These are phyloP conservation scores for Euphydryas editha DNA, from an alignment of 2,888 invertebrate species.

Conservation along the genomic window DNA sequence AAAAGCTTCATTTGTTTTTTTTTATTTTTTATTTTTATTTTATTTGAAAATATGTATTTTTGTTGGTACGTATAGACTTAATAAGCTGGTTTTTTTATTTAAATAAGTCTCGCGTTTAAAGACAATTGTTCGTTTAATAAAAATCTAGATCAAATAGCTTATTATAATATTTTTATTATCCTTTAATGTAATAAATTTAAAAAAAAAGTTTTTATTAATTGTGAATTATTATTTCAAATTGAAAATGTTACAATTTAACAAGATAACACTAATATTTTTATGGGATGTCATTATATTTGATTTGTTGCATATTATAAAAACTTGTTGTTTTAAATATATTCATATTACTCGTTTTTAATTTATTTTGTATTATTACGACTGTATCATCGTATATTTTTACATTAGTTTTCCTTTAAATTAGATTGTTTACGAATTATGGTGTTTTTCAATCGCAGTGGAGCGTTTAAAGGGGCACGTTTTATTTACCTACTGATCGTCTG, in stretches of 20 bases:
- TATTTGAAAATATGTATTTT: not conserved
- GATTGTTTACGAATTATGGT: conserved; percentile 24
- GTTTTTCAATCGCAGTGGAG: conserved; percentile 26
- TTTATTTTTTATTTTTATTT: too few species aligned
- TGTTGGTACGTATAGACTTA: not conserved
- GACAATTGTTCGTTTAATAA: not conserved
- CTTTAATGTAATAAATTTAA: too few species aligned
- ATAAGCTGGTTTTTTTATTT: not conserved
- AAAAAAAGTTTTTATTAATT: too few species aligned
- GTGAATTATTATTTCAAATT: too few species aligned
- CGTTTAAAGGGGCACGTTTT: conserved; percentile 23
- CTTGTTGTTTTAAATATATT: too few species aligned
- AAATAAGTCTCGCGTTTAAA: not conserved
- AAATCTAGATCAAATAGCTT: too few species aligned
- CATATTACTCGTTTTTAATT: not conserved
- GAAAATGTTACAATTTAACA: not conserved
- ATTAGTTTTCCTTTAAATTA: conserved; percentile 30
- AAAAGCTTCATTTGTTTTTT: conserved; percentile 3
- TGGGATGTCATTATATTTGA: too few species aligned
- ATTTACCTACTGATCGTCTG: conserved; percentile 22
- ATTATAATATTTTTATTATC: too few species aligned
- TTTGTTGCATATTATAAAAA: too few species aligned
- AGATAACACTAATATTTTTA: too few species aligned
- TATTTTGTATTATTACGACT: not conserved
- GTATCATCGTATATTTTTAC: not conserved